Base-by-base conservation (phyloP, 2,113 vertebrate genomes). In the Tyrannus savana region DNA sequence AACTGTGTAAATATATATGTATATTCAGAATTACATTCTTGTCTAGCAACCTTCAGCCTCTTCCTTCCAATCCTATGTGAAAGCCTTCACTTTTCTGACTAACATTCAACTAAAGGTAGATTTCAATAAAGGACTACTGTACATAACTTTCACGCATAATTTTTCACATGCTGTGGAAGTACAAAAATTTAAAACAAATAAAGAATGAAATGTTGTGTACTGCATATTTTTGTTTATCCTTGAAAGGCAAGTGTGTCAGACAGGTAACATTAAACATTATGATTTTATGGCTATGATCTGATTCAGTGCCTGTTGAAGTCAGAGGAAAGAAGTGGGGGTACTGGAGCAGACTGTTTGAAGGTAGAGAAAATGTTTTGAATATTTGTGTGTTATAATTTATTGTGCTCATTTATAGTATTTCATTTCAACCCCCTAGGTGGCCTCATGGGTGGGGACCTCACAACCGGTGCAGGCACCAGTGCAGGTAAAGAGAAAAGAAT, bases 401-500 rank as follows among this genome's bases (percentile, higher is more conserved):
- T 49, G 9, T 93, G 64, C 87, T 96, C 62, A 80, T 88, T 96
- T 59, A 93, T 47, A 95, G 79, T 68, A 89, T 96, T 89, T 93
- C 37, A 96, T 97, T 97, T 96, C 89, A 97, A 94, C 83, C 93
- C 93, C 86, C 3, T 97, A 99, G 99, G 99, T 99, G 99, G 99
- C 98, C 99, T 99, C 97, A 99, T 99, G 99, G 98, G 99, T 98
- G 99, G 99, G 97, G 99, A 99, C 98, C 99, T 99, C 97, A 98
- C 99, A 98, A 99, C 99, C 98, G 99, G 99, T 99, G 99, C 98
- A 97, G 99, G 99, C 98, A 99, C 99, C 99, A 99, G 99, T 98
- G 99, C 99, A 99, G 99, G 99, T 99, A 99, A 99, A 98, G 96
- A 96, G 90, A 87, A 74, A 46, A 68, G 12, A 95, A 68, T 95